Percentiles rank a stretch among this genome's conserved stretches.
Evolutionary conservation across 2,113 vertebrate genomes (phyloP).

Genomic region (Globicephala melas): DNA sequence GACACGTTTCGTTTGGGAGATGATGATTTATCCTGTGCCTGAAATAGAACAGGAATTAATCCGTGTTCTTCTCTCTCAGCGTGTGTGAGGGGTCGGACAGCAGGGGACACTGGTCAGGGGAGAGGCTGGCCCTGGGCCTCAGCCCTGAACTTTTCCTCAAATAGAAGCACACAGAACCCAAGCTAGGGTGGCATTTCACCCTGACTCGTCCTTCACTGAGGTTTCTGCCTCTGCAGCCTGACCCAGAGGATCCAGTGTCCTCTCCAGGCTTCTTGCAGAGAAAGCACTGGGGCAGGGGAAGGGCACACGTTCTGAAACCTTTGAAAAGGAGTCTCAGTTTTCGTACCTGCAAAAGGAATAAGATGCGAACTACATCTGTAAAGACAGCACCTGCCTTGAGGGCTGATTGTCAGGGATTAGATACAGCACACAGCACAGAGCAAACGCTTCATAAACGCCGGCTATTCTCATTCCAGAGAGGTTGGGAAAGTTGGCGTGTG

Average conservation of each 20-base stretch:
- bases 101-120: neutral
- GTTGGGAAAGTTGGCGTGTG: neutral
- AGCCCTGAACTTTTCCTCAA: too few species aligned
- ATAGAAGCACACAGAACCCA: neutral
- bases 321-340: neutral
- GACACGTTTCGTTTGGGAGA: neutral
- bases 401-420: neutral
- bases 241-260: too few species aligned
- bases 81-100: neutral
- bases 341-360: neutral
- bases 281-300: neutral
- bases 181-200: fast-evolving
- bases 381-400: neutral
- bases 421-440: neutral
- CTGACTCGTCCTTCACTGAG: fast-evolving
- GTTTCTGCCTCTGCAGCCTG: neutral
- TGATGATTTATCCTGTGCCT: neutral
- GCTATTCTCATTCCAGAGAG: neutral
- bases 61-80: neutral
- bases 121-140: neutral
- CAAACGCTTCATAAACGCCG: neutral
- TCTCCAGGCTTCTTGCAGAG: neutral
- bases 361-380: fast-evolving
- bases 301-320: neutral
- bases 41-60: neutral